Evolutionary conservation across 2,888 invertebrate species (phyloP), one percentile per base, ranked within the genome.

Genomic region (Chymomyza amoena): DNA sequence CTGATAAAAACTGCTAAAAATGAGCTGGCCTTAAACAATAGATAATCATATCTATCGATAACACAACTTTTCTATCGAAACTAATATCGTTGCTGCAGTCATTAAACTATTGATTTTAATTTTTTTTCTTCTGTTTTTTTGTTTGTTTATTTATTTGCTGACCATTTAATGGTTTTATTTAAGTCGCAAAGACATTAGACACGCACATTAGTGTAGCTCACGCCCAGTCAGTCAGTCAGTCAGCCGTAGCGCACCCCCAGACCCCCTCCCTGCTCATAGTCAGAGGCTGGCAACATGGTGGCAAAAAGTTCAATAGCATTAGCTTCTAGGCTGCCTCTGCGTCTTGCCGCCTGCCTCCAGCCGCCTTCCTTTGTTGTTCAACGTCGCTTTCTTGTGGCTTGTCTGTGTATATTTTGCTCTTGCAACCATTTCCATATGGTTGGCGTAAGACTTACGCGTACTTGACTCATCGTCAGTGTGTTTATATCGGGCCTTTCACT

Each of bases 391-490:
- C 32, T 32, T 32, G 32, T 9, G 32, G 9, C 6, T 32, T 16
- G 7, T 20, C 20, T 54, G 20, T 7, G 9, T 18, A n/a, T 54
- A 18, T n/a, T 54, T 16, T 54, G 16, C 54, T 54, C 54, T 54
- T n/a, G 18, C 54, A 54, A n/a, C n/a, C 54, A 54, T 54, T 54
- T 54, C 54, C 54, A 54, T 54, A 18, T 54, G 16, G 54, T 54
- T 54, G 54, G 9, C 54, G 15, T 18, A 20, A 54, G 59, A 50
- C 36, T 32, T 39, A 10, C 20, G n/a, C 15, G 39, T n/a, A 61
- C 69, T 69, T 62, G 56, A 57, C 61, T 61, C 62, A 56, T 70
- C 56, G 6, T 25, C 20, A 32, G 10, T 25, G 18, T n/a, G 18
- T 54, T 54, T 51, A 9, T 51, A 25, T 56, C 20, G 28, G 56